Base-by-base conservation (phyloP, 1,140 invertebrate genomes). In the Babylonia areolata region DNA sequence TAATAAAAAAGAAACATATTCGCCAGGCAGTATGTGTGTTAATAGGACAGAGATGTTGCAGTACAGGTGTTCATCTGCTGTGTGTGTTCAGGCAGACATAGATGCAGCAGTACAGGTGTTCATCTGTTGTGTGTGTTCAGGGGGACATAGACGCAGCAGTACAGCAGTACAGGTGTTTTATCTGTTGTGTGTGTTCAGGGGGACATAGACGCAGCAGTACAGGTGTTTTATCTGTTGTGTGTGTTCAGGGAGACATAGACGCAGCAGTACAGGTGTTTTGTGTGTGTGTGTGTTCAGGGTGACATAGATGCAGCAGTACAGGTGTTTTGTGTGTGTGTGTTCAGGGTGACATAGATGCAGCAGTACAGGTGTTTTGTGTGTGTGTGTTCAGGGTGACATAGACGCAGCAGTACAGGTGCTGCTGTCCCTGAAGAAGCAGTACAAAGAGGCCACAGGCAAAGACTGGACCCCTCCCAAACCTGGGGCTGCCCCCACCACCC, bases 351-450 rank as follows among this genome's bases (percentile, higher is more conserved):
- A n/a, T n/a, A n/a, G n/a, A n/a, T n/a, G n/a, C n/a, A n/a, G n/a
- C n/a, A n/a, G n/a, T n/a, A n/a, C n/a, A n/a, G n/a, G n/a, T n/a
- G n/a, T n/a, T n/a, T n/a, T n/a, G n/a, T n/a, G n/a, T n/a, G n/a
- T n/a, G n/a, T 75, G 5, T 35, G n/a, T 75, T n/a, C 87, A 92
- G 92, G 85, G 80, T 79, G 87, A 86, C 77, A 95, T 97, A 81
- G 96, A 97, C 90, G 95, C 94, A 23, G 97, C 96, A 91, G 97
- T 98, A n/a, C 96, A 97, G 93, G 94, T 95, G 81, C 94, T 98
- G 46, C 93, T 98, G 85, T 94, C 95, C 35, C 94, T 99, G 3
- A 99, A 99, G 94, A 95, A 94, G 1, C 95, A 97, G 83, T 99
- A 97, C 92, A 98, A 98, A 95, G 94, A 95, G 77, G 91, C 95